Percentiles rank a stretch among this genome's conserved stretches.
Evolutionary conservation across 2,113 vertebrate species (phyloP).

Genomic region (Puntigrus tetrazona): DNA sequence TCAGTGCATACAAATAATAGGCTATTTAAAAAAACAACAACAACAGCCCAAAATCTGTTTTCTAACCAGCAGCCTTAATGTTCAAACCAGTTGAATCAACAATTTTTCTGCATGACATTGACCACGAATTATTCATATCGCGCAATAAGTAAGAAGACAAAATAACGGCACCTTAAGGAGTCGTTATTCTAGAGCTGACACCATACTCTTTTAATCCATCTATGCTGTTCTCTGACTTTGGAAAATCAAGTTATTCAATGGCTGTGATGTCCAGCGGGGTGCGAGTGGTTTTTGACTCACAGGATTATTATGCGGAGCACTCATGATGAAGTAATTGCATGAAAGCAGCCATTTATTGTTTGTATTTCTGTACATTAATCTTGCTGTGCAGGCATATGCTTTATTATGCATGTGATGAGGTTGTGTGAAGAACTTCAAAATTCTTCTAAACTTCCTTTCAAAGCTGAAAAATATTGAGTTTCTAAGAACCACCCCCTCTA

Average conservation of each 20-base stretch:
- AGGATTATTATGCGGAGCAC: constrained; percentile 4
- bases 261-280: neutral
- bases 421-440: neutral
- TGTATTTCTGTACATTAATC: neutral
- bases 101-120: constrained; percentile 4
- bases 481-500: constrained; percentile 11
- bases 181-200: neutral
- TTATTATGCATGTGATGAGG: constrained; percentile 20
- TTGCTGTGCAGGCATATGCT: neutral
- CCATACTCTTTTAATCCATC: neutral
- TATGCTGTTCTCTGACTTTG: neutral
- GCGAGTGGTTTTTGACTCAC: constrained; percentile 11
- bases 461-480: neutral
- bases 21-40: neutral
- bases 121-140: neutral
- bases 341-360: constrained; percentile 12
- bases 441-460: constrained; percentile 9
- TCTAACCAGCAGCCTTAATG: neutral
- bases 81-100: constrained; percentile 7
- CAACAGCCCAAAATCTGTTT: neutral
- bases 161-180: neutral
- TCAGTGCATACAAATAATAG: constrained; percentile 15
- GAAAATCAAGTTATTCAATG: constrained; percentile 22
- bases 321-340: constrained; percentile 15
- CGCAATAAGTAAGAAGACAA: constrained; percentile 21